Percentiles rank a stretch among this genome's conserved stretches.
Conservation (phyloP, 64 coral and sea anemone genomes). For the Astreopora myriophthalma region DNA sequence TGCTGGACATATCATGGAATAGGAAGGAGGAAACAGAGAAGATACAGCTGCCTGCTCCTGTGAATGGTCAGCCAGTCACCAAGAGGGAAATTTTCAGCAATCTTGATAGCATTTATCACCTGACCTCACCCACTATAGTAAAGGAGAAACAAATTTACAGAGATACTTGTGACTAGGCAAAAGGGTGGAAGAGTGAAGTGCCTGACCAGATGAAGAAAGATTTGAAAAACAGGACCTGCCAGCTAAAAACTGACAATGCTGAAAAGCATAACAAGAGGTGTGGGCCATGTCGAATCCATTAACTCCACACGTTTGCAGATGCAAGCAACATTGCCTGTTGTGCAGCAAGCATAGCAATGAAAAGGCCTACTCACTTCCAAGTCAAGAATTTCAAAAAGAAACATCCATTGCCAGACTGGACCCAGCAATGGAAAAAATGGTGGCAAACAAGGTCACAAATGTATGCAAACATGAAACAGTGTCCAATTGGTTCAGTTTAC, state of each 20-base stretch:
- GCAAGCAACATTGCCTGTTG: conserved; percentile 48
- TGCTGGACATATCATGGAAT: not conserved
- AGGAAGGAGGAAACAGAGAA: not conserved
- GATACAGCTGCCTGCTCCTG: not conserved
- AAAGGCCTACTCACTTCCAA: too few relatives aligned
- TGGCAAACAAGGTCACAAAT: too few relatives aligned
- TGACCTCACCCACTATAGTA: conserved; percentile 15
- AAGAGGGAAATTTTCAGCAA: not conserved
- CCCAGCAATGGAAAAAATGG: too few relatives aligned
- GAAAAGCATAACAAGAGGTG: conserved; percentile 21
- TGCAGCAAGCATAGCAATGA: not conserved
- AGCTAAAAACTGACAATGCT: conserved; percentile 20
- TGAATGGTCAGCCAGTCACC: not conserved
- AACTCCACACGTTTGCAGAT: conserved; percentile 41
- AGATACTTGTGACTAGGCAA: conserved; percentile 17
- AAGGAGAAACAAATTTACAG: conserved; percentile 27
- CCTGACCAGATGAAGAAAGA: not conserved
- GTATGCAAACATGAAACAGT: too few relatives aligned
- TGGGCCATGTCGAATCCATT: not conserved
- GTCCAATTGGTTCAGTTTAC: too few relatives aligned
- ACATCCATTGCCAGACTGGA: too few relatives aligned
- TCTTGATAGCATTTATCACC: conserved; percentile 17
- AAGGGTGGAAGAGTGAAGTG: not conserved
- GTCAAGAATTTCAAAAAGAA: too few relatives aligned
- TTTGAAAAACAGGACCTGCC: conserved; percentile 13